A percentile compares a stretch with the other conserved stretches of the same genome.
Conservation (phyloP, 1,140 invertebrate genomes). For the Zaprionus camerounensis region DNA sequence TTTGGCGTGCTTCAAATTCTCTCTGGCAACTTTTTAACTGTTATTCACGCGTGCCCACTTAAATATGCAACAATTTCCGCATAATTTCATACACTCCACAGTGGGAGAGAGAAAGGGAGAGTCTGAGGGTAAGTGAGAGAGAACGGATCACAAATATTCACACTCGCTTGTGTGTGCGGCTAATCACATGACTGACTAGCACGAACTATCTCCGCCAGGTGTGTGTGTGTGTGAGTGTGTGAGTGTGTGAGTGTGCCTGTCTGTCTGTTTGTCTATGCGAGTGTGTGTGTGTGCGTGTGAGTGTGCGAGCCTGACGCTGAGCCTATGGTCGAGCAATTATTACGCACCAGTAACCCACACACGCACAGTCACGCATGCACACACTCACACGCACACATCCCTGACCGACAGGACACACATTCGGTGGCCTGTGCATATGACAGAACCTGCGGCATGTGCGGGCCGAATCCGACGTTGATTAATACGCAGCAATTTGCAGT, state of each 20-base stretch:
- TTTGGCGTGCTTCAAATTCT: conserved; percentile 7
- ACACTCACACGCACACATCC: neutral
- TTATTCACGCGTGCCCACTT: conserved; percentile 70
- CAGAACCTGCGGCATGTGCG: conserved; percentile 62
- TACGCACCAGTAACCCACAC: conserved; percentile 61
- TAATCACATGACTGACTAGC: conserved; percentile 68
- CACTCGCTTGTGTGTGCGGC: conserved; percentile 33
- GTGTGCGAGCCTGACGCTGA: conserved; percentile 42
- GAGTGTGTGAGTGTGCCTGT: neutral
- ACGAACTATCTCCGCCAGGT: conserved; percentile 50
- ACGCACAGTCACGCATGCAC: conserved; percentile 13
- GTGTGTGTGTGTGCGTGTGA: conserved; percentile 11
- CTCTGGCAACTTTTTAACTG: conserved; percentile 57
- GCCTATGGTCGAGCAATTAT: conserved; percentile 73
- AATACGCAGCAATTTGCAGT: conserved; percentile 66
- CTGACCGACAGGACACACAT: conserved; percentile 57
- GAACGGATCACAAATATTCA: conserved; percentile 17
- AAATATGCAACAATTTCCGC: conserved; percentile 79
- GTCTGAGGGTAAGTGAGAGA: neutral
- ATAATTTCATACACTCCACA: conserved; percentile 63
- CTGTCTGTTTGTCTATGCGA: neutral
- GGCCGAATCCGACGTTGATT: conserved; percentile 59
- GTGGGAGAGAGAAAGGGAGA: neutral
- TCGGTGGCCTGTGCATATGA: conserved; percentile 50
- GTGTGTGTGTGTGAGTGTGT: conserved; percentile 16